These are phyloP conservation scores for Epicampocera succincta DNA, from an alignment of 2,888 invertebrate genomes.

Conservation along the genomic window DNA sequence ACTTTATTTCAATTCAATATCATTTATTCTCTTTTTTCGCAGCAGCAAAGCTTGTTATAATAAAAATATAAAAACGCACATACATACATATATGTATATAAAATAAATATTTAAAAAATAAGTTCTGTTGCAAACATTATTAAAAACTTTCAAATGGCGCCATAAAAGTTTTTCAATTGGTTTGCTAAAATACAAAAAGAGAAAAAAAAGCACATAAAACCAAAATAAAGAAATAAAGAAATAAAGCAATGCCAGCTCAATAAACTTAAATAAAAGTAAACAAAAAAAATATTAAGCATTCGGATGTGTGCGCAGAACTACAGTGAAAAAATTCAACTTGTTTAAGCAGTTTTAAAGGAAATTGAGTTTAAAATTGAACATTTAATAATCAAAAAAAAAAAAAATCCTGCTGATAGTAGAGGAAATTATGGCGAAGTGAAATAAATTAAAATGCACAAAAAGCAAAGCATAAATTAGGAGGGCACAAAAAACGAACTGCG, in stretches of 20 bases:
- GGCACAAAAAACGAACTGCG: not conserved
- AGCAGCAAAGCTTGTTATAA: slow-evolving; percentile 34
- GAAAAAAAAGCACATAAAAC: slow-evolving; percentile 25
- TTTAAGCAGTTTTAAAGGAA: slow-evolving; percentile 37
- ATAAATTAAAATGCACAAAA: not conserved
- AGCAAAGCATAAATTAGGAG: not conserved
- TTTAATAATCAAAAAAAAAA: slow-evolving; percentile 3
- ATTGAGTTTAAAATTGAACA: slow-evolving; percentile 27
- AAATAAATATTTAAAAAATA: slow-evolving; percentile 26
- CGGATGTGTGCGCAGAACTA: not conserved
- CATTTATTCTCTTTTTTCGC: slow-evolving; percentile 29
- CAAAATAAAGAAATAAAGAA: slow-evolving; percentile 42
- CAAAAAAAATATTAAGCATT: slow-evolving; percentile 26
- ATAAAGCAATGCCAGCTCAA: slow-evolving; percentile 57
- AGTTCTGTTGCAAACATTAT: slow-evolving; percentile 66
- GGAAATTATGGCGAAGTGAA: too few species aligned
- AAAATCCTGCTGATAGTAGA: too few species aligned
- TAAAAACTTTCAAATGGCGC: slow-evolving; percentile 69
- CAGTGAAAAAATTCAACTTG: slow-evolving; percentile 28
- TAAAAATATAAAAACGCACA: slow-evolving; percentile 23
- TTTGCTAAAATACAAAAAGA: slow-evolving; percentile 51
- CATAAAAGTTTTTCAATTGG: slow-evolving; percentile 69
- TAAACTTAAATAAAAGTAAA: slow-evolving; percentile 53
- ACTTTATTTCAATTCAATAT: slow-evolving; percentile 60
- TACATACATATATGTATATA: slow-evolving; percentile 10